phyloP scores from a whole-genome alignment of 2,888 invertebrate species.

The Drosophila prolongata region DNA sequence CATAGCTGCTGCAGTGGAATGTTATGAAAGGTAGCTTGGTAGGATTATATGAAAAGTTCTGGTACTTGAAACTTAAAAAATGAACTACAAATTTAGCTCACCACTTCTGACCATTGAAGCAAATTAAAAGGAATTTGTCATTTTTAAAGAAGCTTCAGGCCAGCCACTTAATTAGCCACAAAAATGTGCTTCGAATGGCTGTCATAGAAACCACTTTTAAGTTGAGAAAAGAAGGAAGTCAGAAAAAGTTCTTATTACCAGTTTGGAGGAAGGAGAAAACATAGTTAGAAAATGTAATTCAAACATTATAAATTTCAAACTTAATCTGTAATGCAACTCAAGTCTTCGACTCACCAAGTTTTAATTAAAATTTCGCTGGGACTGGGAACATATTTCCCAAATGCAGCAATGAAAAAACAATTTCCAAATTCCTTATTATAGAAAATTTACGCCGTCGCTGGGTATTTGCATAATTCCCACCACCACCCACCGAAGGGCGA shows the following conservation, averaged over 20 bases:
- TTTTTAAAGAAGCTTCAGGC: conserved; percentile 27
- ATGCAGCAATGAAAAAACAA: conserved; percentile 80
- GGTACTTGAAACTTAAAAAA: too few species aligned
- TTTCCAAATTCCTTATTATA: conserved; percentile 52
- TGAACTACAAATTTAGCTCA: too few species aligned
- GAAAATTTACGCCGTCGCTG: conserved; percentile 22
- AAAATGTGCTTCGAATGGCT: conserved; percentile 40
- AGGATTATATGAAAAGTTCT: too few species aligned
- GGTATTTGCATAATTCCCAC: conserved; percentile 79
- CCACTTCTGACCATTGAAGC: too few species aligned
- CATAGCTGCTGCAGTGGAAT: conserved; percentile 56
- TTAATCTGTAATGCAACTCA: conserved; percentile 28
- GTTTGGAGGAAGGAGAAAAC: background rate
- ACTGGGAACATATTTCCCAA: conserved; percentile 67
- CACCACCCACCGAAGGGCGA: conserved; percentile 49
- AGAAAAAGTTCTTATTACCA: background rate
- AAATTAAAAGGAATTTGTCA: background rate
- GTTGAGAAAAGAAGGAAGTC: conserved; percentile 27
- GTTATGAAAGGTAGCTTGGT: background rate
- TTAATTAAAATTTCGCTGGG: conserved; percentile 65
- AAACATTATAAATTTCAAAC: conserved; percentile 3
- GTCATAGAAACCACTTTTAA: conserved; percentile 36
- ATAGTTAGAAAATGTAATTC: background rate
- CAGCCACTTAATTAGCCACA: conserved; percentile 65
- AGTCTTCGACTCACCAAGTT: conserved; percentile 49